Evolutionary conservation across 2,797 vertebrate genomes (phyloP).

Genomic region (Lepilemur septentrionalis): DNA sequence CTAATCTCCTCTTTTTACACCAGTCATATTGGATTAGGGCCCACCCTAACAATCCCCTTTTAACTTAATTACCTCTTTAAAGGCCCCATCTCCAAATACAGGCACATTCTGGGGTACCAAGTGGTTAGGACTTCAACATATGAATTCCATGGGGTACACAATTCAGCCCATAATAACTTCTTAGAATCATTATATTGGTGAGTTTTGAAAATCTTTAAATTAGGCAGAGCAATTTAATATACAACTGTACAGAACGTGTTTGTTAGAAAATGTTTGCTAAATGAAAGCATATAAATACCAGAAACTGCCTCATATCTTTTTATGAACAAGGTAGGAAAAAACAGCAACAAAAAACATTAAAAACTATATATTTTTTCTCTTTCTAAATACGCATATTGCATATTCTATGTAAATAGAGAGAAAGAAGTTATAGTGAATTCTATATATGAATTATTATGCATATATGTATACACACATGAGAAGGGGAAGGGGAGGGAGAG

Average conservation of each 20-base stretch:
- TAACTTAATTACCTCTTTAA: neutral
- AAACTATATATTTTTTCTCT: neutral
- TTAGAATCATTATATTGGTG: neutral
- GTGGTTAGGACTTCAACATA: neutral
- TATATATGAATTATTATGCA: neutral
- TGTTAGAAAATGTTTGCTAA: neutral
- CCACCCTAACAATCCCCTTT: neutral
- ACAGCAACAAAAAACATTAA: neutral
- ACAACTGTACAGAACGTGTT: neutral
- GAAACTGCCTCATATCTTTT: neutral
- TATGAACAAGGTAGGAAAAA: neutral
- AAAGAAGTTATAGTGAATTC: neutral
- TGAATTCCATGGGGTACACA: neutral
- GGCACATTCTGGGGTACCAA: neutral
- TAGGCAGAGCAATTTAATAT: neutral
- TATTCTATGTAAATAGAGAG: neutral
- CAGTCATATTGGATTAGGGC: neutral
- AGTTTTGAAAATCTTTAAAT: neutral
- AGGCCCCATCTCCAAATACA: neutral
- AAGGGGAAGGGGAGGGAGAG: neutral
- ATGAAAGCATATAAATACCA: conserved; percentile 20
- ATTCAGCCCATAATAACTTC: neutral
- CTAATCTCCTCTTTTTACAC: neutral
- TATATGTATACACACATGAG: neutral
- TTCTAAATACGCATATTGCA: neutral